Evolutionary conservation across 2,888 invertebrate genomes (phyloP), one percentile per base, ranked within the genome.

Genomic region (Malthinus seriepunctatus): DNA sequence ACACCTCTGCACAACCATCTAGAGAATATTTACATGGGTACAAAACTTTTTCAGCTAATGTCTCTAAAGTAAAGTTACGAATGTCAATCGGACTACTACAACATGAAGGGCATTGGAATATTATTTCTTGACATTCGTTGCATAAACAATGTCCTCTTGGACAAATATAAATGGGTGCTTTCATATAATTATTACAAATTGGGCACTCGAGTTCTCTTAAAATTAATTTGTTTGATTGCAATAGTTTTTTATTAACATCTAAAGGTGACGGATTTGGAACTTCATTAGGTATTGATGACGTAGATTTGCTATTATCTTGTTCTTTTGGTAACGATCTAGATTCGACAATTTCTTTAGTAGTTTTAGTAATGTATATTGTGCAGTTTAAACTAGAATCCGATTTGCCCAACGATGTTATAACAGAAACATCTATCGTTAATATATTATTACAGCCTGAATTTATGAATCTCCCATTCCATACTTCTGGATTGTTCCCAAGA

Each of bases 361-460:
- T 11, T 0, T 50, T 45, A 37, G 60, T 56, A n/a, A 64, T 51
- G 1, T 50, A 51, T 8, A 64, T 39, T 39, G 55, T 56, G 8
- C 55, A 62, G 35, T 42, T 37, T 1, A 64, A 56, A 8, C 14
- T 33, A 4, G 10, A 11, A 33, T 23, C 9, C 11, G 57, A 38
- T 33, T 52, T 60, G 8, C 54, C 51, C 1, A 64, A 37, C 32
- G 57, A 51, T 7, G 44, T 35, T 6, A 44, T 35, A 5, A 55
- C 49, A 8, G 15, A 0, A 8, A 64, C 47, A 12, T 62, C 62
- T 7, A 62, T 49, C 5, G 45, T 33, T 10, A 64, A 46, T 56
- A 60, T 55, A 32, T 60, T 62, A 8, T 62, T 55, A 12, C 56
- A 51, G 10, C 38, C 42, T 8, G n/a, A n/a, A n/a, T n/a, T n/a